Conservation (phyloP, 2,888 invertebrate species). For the Plutella xylostella region DNA sequence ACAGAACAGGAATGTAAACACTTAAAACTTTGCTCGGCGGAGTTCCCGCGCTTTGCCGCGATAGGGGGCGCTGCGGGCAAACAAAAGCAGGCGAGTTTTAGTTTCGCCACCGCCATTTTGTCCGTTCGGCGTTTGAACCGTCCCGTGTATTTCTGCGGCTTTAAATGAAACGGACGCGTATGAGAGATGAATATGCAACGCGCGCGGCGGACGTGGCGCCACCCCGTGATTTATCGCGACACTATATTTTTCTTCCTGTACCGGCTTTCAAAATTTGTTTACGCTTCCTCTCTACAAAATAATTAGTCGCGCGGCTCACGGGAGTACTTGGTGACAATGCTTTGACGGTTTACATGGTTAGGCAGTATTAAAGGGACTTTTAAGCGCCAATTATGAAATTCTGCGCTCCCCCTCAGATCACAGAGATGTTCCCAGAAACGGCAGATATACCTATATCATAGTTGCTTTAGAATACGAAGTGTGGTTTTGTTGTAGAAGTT, state of each 20-base stretch:
- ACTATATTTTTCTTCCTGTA: conserved; percentile 24
- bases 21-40: conserved; percentile 59
- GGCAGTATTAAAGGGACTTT: conserved; percentile 13
- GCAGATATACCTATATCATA: too few relatives aligned
- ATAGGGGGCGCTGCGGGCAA: conserved; percentile 55
- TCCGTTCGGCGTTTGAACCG: conserved; percentile 48
- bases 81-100: conserved; percentile 55
- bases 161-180: conserved; percentile 40
- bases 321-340: conserved; percentile 8
- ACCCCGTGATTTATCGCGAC: conserved; percentile 32
- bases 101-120: conserved; percentile 45
- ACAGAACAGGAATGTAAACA: conserved; percentile 65
- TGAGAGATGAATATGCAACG: conserved; percentile 57
- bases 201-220: conserved; percentile 26
- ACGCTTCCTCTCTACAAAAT: not conserved
- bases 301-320: conserved; percentile 5
- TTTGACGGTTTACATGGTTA: conserved; percentile 17
- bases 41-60: conserved; percentile 41
- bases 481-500: too few relatives aligned
- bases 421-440: too few relatives aligned
- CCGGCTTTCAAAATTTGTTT: not conserved
- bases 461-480: too few relatives aligned
- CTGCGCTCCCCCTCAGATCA: too few relatives aligned
- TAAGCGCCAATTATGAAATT: not conserved
- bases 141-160: conserved; percentile 36